A percentile compares a stretch with the other conserved stretches of the same genome.
These are phyloP conservation scores for Botia almorhae DNA, from an alignment of 2,797 vertebrate genomes.

Conservation along the genomic window DNA sequence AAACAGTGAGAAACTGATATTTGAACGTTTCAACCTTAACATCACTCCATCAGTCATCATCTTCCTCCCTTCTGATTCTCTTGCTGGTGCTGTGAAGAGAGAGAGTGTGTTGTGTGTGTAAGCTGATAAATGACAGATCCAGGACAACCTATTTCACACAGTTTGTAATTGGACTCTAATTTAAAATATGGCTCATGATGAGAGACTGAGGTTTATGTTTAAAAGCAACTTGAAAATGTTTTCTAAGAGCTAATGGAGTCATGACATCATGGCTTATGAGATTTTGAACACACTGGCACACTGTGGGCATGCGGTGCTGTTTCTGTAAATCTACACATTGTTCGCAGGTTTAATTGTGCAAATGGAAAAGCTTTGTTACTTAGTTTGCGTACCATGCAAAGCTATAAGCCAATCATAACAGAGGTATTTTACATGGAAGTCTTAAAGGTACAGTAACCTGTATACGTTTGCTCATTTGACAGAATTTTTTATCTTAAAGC, in stretches of 20 bases:
- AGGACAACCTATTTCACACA: conserved; percentile 28
- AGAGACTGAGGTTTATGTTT: neutral
- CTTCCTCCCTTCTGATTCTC: neutral
- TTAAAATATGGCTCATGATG: conserved; percentile 6
- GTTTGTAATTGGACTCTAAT: conserved; percentile 31
- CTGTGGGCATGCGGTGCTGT: no score
- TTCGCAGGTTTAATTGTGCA: neutral
- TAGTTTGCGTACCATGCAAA: neutral
- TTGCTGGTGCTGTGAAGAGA: neutral
- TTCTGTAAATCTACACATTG: no score
- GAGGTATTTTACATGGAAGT: neutral
- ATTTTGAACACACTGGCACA: no score
- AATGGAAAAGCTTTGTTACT: neutral
- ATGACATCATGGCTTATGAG: no score
- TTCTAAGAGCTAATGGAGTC: neutral
- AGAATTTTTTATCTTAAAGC: neutral
- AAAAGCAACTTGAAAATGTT: conserved; percentile 27
- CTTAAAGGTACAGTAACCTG: neutral
- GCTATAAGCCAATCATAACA: neutral
- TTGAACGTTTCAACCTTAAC: conserved; percentile 18
- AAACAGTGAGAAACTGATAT: conserved; percentile 36
- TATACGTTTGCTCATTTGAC: neutral
- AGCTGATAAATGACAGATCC: conserved; percentile 47
- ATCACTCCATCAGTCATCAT: conserved; percentile 42
- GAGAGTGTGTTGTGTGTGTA: conserved; percentile 1